Base-by-base conservation (phyloP, 1,140 invertebrate genomes). In the Diorhabda sublineata region DNA sequence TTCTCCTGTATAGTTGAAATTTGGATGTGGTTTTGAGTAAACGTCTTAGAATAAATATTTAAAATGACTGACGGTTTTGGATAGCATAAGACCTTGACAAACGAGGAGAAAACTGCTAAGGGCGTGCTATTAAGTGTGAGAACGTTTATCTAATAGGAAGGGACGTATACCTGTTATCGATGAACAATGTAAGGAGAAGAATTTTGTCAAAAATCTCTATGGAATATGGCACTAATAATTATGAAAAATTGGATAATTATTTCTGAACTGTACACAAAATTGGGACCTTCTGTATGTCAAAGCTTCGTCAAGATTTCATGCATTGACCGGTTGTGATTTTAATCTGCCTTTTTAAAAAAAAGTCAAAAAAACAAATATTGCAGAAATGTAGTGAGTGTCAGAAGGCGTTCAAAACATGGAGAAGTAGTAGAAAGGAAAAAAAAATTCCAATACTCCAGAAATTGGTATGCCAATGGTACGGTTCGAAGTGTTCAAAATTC, bases 381-480 rank as follows among this genome's bases (percentile, higher is more conserved):
- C 42, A 26, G 26, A 26, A 26, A 26, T 26, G 26, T 26, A 26
- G 26, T 26, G 26, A n/a, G 44, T 66, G 60, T 67, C 69, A 68
- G 44, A 71, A 71, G 43, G 58, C 64, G 58, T 71, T 71, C 26
- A 42, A 5, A 71, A 26, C 44, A 61, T 61, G 45, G 60, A 57
- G 43, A 58, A 68, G 68, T 68, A 64, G 58, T 62, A 70, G 26
- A 64, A 52, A 64, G 47, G 52, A 64, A 58, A 43, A 71, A 6
- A 64, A 68, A 68, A n/a, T 68, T 64, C 59, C 69, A 47, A 71
- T 68, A 71, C 69, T 71, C 11, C 61, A 71, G 56, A 71, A 71
- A 26, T 71, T 71, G 60, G 69, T 71, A 26, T 68, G 69, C 47
- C 81, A 81, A 81, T 81, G 75, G 81, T 82, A 82, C 80, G 81